phyloP scores from a whole-genome alignment of 2,797 vertebrate species.

The Anabas testudineus region DNA sequence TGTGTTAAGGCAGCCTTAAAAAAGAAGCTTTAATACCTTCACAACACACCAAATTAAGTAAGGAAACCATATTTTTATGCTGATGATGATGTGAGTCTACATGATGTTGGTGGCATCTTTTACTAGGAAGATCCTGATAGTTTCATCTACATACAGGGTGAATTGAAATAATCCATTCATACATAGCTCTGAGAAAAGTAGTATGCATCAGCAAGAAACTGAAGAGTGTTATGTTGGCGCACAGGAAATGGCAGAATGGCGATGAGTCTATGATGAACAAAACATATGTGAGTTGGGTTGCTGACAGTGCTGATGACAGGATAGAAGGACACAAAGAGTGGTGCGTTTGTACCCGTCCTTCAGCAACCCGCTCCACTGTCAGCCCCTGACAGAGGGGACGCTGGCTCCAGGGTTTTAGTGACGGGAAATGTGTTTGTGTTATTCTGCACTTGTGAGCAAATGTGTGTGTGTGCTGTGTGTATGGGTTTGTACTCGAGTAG shows the following conservation, averaged over 20 bases:
- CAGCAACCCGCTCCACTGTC: conserved; percentile 48
- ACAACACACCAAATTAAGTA: conserved; percentile 4
- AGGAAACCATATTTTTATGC: conserved; percentile 20
- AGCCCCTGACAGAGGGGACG: conserved; percentile 57
- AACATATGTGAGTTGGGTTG: conserved; percentile 50
- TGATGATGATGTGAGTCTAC: conserved; percentile 1
- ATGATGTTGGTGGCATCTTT: conserved; percentile 11
- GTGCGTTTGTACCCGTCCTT: conserved; percentile 48
- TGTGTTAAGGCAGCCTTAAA: conserved; percentile 7
- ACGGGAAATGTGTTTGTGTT: conserved; percentile 48
- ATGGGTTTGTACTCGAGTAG: conserved; percentile 18
- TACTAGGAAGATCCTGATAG: background rate
- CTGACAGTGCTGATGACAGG: conserved; percentile 61
- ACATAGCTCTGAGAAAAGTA: background rate
- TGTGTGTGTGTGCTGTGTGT: conserved; percentile 13
- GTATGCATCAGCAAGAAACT: conserved; percentile 6
- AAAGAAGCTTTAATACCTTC: conserved; percentile 6
- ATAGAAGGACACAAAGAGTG: conserved; percentile 57
- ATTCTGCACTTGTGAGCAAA: conserved; percentile 32
- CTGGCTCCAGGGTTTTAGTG: conserved; percentile 55
- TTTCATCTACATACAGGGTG: background rate
- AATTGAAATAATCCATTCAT: conserved; percentile 12
- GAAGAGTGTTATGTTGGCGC: background rate
- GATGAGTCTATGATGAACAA: conserved; percentile 46
- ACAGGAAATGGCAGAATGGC: conserved; percentile 19